phyloP scores from a whole-genome alignment of 2,113 vertebrate species.

The Casuarius casuarius region DNA sequence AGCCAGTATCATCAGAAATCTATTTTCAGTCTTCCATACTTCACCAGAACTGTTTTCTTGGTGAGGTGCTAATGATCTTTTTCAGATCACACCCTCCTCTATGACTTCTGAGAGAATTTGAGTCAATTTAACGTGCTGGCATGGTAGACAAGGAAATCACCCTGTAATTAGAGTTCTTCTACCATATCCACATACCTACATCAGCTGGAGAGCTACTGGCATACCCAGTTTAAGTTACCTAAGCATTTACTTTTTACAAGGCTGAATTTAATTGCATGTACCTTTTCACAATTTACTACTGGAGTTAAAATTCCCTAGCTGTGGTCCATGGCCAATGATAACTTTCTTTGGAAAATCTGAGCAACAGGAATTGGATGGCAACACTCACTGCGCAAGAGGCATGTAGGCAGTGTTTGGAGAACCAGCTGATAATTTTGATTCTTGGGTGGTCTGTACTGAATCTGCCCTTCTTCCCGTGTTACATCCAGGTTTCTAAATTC shows the following conservation, averaged over 20 bases:
- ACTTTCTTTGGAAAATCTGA: neutral
- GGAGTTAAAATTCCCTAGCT: neutral
- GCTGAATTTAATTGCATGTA: neutral
- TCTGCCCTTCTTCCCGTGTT: neutral
- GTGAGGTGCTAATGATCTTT: neutral
- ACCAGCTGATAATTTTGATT: neutral
- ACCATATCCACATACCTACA: neutral
- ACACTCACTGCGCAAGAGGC: rapidly evolving
- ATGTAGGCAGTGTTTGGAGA: neutral
- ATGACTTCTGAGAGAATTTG: neutral
- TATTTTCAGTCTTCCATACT: neutral
- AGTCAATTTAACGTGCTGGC: neutral
- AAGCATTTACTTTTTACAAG: neutral
- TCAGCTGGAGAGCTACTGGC: neutral
- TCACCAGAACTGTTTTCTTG: neutral
- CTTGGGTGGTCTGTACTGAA: neutral
- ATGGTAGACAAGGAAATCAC: neutral
- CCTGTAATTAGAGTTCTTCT: neutral
- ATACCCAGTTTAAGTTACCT: neutral
- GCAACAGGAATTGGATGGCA: neutral
- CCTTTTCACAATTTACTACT: neutral
- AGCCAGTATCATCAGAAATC: neutral
- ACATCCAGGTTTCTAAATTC: neutral
- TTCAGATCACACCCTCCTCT: neutral
- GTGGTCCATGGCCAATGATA: neutral